Conservation (phyloP, 2,113 vertebrate genomes). For the Neopipo cinnamomea region DNA sequence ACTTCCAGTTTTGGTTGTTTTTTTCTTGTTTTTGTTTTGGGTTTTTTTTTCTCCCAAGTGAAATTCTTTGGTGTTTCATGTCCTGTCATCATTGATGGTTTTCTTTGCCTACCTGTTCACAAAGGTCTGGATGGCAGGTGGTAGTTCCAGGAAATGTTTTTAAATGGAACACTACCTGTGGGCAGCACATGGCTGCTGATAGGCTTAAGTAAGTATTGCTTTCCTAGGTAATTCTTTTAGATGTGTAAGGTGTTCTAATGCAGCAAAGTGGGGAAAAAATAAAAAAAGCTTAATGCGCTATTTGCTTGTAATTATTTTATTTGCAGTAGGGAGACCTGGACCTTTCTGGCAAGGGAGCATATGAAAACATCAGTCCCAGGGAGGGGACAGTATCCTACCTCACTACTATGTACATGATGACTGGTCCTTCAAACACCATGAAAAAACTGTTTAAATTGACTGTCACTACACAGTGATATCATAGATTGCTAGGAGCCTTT, state of each 20-base stretch:
- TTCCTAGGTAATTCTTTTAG: slow-evolving; percentile 30
- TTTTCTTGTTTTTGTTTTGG: not conserved
- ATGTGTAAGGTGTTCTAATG: not conserved
- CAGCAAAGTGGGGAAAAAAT: not conserved
- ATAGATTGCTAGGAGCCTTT: slow-evolving; percentile 1
- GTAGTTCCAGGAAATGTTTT: slow-evolving; percentile 36
- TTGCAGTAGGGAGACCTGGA: slow-evolving; percentile 52
- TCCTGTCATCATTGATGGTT: slow-evolving; percentile 81
- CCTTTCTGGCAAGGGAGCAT: slow-evolving; percentile 84
- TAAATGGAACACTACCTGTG: slow-evolving; percentile 63
- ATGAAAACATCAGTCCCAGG: slow-evolving; percentile 84
- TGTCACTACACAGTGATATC: not conserved
- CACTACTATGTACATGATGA: slow-evolving; percentile 80
- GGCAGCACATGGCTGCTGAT: slow-evolving; percentile 29
- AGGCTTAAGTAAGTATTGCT: slow-evolving; percentile 32
- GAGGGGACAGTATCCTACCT: slow-evolving; percentile 85
- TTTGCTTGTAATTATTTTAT: slow-evolving; percentile 56
- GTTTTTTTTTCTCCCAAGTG: not conserved
- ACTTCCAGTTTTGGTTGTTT: not conserved
- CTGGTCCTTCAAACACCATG: slow-evolving; percentile 77
- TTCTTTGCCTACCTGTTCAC: slow-evolving; percentile 84
- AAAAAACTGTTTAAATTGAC: slow-evolving; percentile 24
- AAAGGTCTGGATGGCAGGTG: slow-evolving; percentile 72
- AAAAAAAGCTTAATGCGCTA: not conserved
- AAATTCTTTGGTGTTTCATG: slow-evolving; percentile 73